These are phyloP conservation scores for Myrmecobius fasciatus DNA, from an alignment of 2,113 vertebrate species.

Conservation along the genomic window DNA sequence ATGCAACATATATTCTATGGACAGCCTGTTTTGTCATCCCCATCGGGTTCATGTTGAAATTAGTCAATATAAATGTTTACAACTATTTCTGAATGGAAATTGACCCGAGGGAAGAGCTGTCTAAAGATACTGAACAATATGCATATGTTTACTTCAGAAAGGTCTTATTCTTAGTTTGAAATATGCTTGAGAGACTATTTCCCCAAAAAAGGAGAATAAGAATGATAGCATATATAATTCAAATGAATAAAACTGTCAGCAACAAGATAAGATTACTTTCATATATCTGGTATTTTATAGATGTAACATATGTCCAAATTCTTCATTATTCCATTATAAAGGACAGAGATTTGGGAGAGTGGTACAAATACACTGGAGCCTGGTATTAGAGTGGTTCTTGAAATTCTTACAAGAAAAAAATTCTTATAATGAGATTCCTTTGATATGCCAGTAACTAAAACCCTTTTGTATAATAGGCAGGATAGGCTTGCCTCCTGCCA, in stretches of 20 bases:
- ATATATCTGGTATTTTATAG: constrained; percentile 19
- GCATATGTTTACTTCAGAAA: background rate
- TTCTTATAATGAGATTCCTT: background rate
- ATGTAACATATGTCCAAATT: background rate
- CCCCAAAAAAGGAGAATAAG: background rate
- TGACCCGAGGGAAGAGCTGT: background rate
- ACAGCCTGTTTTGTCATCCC: background rate
- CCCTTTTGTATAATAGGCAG: background rate
- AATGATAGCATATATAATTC: constrained; percentile 7
- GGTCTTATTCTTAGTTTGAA: background rate
- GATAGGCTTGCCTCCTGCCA: background rate
- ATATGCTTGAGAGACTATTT: constrained; percentile 25
- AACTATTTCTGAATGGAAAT: constrained; percentile 33
- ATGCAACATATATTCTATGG: background rate
- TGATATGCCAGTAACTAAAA: constrained; percentile 15
- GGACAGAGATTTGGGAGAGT: background rate
- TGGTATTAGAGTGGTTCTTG: constrained; percentile 20
- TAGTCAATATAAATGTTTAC: constrained; percentile 2
- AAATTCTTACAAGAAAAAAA: background rate
- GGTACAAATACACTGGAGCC: background rate
- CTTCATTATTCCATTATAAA: background rate
- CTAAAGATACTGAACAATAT: background rate
- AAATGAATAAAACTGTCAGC: constrained; percentile 36
- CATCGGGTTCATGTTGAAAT: background rate
- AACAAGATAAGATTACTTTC: constrained; percentile 14